Conservation (phyloP, 2,113 vertebrate genomes). For the Perccottus glenii region DNA sequence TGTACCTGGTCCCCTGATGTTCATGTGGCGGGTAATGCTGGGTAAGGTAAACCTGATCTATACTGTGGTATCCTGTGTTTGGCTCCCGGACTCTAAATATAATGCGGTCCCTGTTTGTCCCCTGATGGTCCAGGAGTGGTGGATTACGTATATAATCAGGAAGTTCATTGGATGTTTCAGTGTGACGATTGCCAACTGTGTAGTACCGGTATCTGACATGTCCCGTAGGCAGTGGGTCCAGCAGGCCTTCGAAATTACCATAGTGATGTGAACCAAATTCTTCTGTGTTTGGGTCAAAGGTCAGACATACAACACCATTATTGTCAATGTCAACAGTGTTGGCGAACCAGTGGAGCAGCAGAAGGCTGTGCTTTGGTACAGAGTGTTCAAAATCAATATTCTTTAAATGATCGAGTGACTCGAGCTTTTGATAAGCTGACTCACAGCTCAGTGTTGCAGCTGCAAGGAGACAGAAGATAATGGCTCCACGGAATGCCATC, state of each 20-base stretch:
- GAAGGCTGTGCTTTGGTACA: slow-evolving; percentile 58
- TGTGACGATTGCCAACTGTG: slow-evolving; percentile 60
- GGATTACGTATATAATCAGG: slow-evolving; percentile 46
- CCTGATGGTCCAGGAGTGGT: background rate
- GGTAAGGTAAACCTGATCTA: slow-evolving; percentile 65
- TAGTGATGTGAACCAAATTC: slow-evolving; percentile 69
- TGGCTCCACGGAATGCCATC: slow-evolving; percentile 1
- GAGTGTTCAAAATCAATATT: slow-evolving; percentile 39
- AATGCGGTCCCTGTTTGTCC: slow-evolving; percentile 61
- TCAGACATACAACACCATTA: slow-evolving; percentile 38
- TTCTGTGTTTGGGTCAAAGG: slow-evolving; percentile 47
- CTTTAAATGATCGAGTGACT: slow-evolving; percentile 53
- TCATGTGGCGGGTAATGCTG: slow-evolving; percentile 52
- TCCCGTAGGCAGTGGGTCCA: slow-evolving; percentile 26
- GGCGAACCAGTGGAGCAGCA: slow-evolving; percentile 72
- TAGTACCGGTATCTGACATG: slow-evolving; percentile 40
- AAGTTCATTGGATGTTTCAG: slow-evolving; percentile 1
- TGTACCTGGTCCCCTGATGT: slow-evolving; percentile 37
- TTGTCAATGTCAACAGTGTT: slow-evolving; percentile 37
- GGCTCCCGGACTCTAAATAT: slow-evolving; percentile 51
- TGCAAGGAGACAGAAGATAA: slow-evolving; percentile 23
- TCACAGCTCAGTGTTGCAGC: slow-evolving; percentile 24
- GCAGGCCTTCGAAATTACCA: slow-evolving; percentile 47
- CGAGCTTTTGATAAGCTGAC: slow-evolving; percentile 31
- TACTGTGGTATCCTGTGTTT: background rate